Evolutionary conservation across 1,140 invertebrate genomes (phyloP).

Genomic region (Tetragnatha versicolor): DNA sequence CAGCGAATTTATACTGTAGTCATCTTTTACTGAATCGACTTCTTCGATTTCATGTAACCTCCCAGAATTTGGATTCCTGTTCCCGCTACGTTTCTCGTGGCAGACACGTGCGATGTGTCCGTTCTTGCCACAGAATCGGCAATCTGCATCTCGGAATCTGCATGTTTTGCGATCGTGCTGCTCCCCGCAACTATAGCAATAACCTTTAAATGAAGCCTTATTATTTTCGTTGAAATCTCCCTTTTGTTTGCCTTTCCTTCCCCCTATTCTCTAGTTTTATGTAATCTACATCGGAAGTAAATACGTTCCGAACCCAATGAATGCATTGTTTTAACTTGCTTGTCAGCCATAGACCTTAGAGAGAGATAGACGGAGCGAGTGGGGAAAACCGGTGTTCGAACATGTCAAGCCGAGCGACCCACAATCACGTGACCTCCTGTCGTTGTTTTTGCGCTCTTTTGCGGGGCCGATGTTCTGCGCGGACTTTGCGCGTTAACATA

Average conservation of each 20-base stretch:
- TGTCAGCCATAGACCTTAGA: too few species aligned
- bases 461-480: too few species aligned
- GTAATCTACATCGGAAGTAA: not conserved
- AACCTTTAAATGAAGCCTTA: not conserved
- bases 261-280: too few species aligned
- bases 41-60: not conserved
- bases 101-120: not conserved
- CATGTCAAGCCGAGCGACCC: too few species aligned
- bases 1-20: too few species aligned
- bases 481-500: too few species aligned
- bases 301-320: not conserved
- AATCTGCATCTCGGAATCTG: not conserved
- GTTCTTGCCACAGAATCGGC: not conserved
- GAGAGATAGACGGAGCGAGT: too few species aligned
- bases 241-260: not conserved
- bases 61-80: not conserved
- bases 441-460: too few species aligned
- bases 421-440: too few species aligned
- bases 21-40: not conserved
- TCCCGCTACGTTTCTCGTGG: not conserved
- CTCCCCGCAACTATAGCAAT: not conserved
- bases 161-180: not conserved
- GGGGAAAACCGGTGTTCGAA: too few species aligned
- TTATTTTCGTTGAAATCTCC: not conserved
- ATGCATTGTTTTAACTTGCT: not conserved